Conservation (phyloP, 2,888 invertebrate species). For the Scaptomyza tumidula region DNA sequence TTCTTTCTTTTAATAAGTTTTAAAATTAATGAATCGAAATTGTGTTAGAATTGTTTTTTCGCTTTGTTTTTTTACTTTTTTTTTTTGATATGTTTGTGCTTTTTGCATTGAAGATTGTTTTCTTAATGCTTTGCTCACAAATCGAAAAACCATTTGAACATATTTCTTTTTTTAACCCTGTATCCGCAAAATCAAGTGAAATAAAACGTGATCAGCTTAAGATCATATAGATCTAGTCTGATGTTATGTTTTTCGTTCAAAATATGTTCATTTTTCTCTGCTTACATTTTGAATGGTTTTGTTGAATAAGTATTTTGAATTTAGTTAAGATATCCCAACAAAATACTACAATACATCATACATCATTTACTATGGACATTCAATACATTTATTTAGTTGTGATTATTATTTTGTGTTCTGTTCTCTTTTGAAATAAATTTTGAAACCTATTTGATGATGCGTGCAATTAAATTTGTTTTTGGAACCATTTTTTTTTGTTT, state of each 20-base stretch:
- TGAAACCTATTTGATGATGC: slow-evolving; percentile 44
- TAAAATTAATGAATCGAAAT: background rate
- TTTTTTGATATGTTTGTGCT: slow-evolving; percentile 10
- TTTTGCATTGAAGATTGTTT: background rate
- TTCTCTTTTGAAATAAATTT: slow-evolving; percentile 35
- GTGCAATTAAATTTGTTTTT: slow-evolving; percentile 13
- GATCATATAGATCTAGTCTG: background rate
- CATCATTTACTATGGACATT: slow-evolving; percentile 25
- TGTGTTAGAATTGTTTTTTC: background rate
- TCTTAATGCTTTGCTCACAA: background rate
- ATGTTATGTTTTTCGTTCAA: background rate
- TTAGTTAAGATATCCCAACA: slow-evolving; percentile 5
- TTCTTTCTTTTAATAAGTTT: too few species aligned
- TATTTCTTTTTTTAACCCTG: slow-evolving; percentile 6
- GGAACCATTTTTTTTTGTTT: background rate
- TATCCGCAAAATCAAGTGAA: slow-evolving; percentile 2
- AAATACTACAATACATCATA: slow-evolving; percentile 23
- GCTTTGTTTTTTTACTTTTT: background rate
- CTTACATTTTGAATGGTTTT: background rate
- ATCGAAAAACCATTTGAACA: background rate
- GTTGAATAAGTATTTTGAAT: background rate
- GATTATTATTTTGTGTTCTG: slow-evolving; percentile 5
- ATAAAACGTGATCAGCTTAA: background rate
- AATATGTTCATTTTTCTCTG: slow-evolving; percentile 2
- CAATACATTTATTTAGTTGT: slow-evolving; percentile 14